phyloP scores from a whole-genome alignment of 2,113 vertebrate genomes.

The Salminus brasiliensis region DNA sequence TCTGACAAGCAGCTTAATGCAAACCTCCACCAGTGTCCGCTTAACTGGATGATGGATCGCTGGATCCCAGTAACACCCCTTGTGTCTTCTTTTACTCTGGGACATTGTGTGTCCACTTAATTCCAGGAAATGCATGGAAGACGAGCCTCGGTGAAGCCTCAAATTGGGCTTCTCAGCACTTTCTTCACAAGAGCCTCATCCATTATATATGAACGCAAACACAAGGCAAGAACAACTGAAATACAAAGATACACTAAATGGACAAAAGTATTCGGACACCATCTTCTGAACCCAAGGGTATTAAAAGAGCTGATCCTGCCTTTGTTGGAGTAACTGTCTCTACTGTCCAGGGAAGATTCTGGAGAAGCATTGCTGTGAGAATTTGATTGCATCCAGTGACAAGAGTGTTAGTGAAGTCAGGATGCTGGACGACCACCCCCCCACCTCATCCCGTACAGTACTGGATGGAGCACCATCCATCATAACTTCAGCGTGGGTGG shows the following conservation, averaged over 20 bases:
- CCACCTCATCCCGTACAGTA: no score
- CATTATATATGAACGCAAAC: background rate
- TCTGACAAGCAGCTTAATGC: constrained; percentile 35
- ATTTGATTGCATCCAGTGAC: no score
- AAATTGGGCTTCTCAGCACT: background rate
- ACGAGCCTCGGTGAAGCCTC: background rate
- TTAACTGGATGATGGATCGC: constrained; percentile 32
- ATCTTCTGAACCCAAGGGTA: no score
- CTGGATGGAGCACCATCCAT: no score
- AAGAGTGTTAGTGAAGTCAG: no score
- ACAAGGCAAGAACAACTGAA: background rate
- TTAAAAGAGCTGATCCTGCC: no score
- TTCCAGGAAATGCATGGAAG: background rate
- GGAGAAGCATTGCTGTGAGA: no score
- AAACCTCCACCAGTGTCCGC: constrained; percentile 1
- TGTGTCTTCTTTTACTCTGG: background rate
- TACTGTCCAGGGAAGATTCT: no score
- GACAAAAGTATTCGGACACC: no score
- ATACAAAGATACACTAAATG: background rate
- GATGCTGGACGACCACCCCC: no score
- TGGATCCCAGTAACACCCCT: background rate
- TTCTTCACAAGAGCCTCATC: background rate
- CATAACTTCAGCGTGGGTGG: no score
- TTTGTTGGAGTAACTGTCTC: no score
- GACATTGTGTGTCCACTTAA: background rate